Base-by-base conservation (phyloP, 1,140 invertebrate genomes). In the Tachypleus tridentatus region DNA sequence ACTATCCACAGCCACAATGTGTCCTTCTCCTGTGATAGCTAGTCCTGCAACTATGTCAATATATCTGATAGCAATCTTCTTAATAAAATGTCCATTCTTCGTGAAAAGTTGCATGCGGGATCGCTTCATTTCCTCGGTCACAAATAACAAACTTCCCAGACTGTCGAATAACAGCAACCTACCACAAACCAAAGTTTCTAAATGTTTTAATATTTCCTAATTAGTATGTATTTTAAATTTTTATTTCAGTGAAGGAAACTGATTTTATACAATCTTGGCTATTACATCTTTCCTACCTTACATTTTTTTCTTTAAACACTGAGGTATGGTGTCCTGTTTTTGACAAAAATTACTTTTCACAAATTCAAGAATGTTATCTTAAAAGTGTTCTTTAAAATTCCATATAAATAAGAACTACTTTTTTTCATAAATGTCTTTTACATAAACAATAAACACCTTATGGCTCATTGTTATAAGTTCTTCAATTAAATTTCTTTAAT, bases 31-130 rank as follows among this genome's bases (percentile, higher is more conserved):
- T 50, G 90, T 94, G 8, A 97, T 91, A 11, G 93, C 92, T 70
- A 97, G 78, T 54, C 93, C 93, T 70, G 93, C 94, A n/a, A 97
- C 93, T 70, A 98, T 97, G 74, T 97, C 94, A 73, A 98, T 96
- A 76, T 95, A 96, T 65, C 76, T 72, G 67, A 91, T 91, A 57
- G 91, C 90, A 72, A 97, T 96, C 76, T 95, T 95, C 77, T 92
- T 93, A 64, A 96, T 81, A 72, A 83, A 84, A 64, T 81, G 77
- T 29, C 82, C 83, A 73, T 76, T 80, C 66, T 75, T 76, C 11
- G 77, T 80, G 68, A 84, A 97, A 69, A 98, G 93, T 76, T 98
- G 95, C 91, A 97, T 96, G 51, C 94, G 85, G 0, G 92, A 95
- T 61, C 94, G 82, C 74, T n/a, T 97, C 93, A 73, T 93, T 96